Base-by-base conservation (phyloP, 2,113 vertebrate species). In the Osmerus eperlanus region DNA sequence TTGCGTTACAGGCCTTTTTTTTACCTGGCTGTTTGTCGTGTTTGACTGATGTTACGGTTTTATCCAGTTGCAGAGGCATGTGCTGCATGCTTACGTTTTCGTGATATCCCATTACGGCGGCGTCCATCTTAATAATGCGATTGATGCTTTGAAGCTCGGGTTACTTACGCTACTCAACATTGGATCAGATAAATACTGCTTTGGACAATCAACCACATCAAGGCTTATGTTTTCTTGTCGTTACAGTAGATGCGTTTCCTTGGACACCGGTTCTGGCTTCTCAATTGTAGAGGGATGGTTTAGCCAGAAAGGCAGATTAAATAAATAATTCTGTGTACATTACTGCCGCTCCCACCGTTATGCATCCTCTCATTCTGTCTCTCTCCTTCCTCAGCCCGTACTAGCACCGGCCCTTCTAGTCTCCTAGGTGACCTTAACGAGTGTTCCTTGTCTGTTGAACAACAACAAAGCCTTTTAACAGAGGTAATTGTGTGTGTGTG, bases 261-360 rank as follows among this genome's bases (percentile, higher is more conserved):
- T 84, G 80, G 75, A 77, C 77, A 80, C 82, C 4, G n/a, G 54
- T 77, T 80, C 11, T 47, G 56, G 54, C 63, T 70, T 69, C 41
- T 64, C 41, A 67, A 66, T 53, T 19, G 36, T 29, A 63, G 56
- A 59, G 51, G 70, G 25, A 72, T 65, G 77, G 2, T 21, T 67
- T 61, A 68, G 56, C 4, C 71, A 16, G 29, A 70, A 72, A 59
- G 63, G 75, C 14, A 25, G 58, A 76, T 61, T 71, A 12, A 6
- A 21, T 32, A 11, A 1, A 19, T 21, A 9, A 69, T 7, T 36
- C 7, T 25, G 16, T 47, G 41, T 47, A 47, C 7, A 47, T 47
- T 47, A 47, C 41, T 47, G 41, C 41, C 9, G 41, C 9, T 47
- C 7, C 7, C 41, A 47, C 7, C 2, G 41, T 47, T 2, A 47